Evolutionary conservation across 1,140 invertebrate species (phyloP), one percentile per base, ranked within the genome.

Genomic region (Atopsyche davidsoni): DNA sequence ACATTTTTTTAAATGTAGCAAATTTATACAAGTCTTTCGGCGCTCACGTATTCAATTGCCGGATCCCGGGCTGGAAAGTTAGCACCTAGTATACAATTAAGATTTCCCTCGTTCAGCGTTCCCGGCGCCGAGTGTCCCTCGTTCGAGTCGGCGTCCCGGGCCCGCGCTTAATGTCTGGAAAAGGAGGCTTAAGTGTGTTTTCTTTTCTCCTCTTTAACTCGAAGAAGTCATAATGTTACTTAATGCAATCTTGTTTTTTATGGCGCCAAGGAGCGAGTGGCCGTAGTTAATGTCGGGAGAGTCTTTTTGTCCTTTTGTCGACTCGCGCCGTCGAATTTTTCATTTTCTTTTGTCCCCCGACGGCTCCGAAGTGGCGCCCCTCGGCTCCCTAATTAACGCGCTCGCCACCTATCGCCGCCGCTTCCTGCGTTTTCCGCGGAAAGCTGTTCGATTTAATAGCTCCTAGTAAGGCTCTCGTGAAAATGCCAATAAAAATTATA

Each of bases 291-390:
- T 4, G 14, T 14, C 19, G 11, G 14, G 25, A n/a, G n/a, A n/a
- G 41, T 24, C 25, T 42, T 21, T 34, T 34, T 43, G 40, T 50
- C 36, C 36, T 17, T 39, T 39, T 50, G 40, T 50, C 35, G 19
- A 32, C 38, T 25, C 42, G 41, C 35, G 24, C 22, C 40, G 38
- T 50, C 42, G 18, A 50, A 50, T 51, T 51, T 51, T 51, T 51
- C 40, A 45, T 51, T 38, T 51, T 19, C 41, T 45, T 51, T 51
- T 43, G 28, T 51, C 35, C 36, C 38, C 28, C 14, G 1, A 18
- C 16, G 14, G 4, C n/a, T n/a, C n/a, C n/a, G n/a, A n/a, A n/a
- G n/a, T n/a, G n/a, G n/a, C n/a, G n/a, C n/a, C n/a, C n/a, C n/a
- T n/a, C n/a, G n/a, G n/a, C n/a, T n/a, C n/a, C n/a, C n/a, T n/a